Conservation (phyloP, 2,888 invertebrate genomes). For the Leptogaster cylindrica region DNA sequence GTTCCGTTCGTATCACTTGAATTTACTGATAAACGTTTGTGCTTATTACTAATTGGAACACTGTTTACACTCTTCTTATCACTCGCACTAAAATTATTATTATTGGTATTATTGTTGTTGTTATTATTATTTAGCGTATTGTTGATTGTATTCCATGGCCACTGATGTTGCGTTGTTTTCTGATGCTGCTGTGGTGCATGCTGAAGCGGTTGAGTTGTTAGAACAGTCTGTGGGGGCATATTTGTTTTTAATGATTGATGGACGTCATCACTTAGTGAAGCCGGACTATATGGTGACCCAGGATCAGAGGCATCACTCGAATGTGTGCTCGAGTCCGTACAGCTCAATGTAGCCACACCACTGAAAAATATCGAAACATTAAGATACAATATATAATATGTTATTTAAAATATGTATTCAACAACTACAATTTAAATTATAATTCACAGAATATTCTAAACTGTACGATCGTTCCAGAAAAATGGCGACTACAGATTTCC, state of each 20-base stretch:
- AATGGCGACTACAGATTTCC: constrained; percentile 34
- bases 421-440: too few relatives aligned
- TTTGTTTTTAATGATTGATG: constrained; percentile 46
- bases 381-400: constrained; percentile 47
- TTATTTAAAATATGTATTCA: background rate
- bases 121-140: constrained; percentile 47
- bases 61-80: constrained; percentile 38
- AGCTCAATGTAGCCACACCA: constrained; percentile 82
- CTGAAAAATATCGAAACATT: constrained; percentile 71
- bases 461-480: background rate
- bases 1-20: constrained; percentile 49
- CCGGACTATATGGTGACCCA: constrained; percentile 81
- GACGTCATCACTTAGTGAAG: constrained; percentile 66
- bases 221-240: constrained; percentile 53
- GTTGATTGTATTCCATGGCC: constrained; percentile 58
- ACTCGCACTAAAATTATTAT: constrained; percentile 47
- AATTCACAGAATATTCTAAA: too few relatives aligned
- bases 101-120: constrained; percentile 46
- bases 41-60: constrained; percentile 48
- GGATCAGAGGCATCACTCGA: constrained; percentile 87
- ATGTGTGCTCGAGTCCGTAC: constrained; percentile 73
- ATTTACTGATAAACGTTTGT: constrained; percentile 45
- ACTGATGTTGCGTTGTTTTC: constrained; percentile 50
- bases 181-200: constrained; percentile 38
- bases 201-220: constrained; percentile 43